These are phyloP conservation scores for Enteromius radiatus DNA, from an alignment of 2,797 vertebrate genomes.

Conservation along the genomic window DNA sequence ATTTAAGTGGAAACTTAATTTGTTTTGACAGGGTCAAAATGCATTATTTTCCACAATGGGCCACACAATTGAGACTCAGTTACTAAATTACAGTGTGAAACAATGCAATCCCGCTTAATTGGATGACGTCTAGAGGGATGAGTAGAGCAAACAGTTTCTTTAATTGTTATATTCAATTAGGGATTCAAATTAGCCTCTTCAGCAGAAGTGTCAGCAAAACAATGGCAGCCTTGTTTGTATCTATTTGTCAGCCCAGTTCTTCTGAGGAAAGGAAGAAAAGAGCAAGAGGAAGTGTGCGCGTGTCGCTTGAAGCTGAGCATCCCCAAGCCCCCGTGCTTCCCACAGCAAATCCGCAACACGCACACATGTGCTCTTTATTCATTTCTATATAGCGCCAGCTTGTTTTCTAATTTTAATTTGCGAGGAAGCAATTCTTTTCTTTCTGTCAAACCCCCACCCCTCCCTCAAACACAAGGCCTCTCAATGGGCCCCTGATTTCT, in stretches of 20 bases:
- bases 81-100: conserved; percentile 79
- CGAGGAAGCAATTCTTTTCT: conserved; percentile 89
- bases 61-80: conserved; percentile 70
- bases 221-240: conserved; percentile 79
- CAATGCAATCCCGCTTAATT: conserved; percentile 80
- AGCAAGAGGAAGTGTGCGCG: conserved; percentile 58
- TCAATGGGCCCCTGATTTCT: conserved; percentile 98
- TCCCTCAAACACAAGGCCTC: conserved; percentile 83
- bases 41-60: conserved; percentile 49
- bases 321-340: conserved; percentile 72
- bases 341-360: conserved; percentile 71
- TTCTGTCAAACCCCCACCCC: conserved; percentile 21
- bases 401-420: conserved; percentile 99
- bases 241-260: conserved; percentile 74
- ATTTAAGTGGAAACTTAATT: conserved; percentile 50
- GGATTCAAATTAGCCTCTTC: conserved; percentile 81
- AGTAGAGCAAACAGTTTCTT: conserved; percentile 80
- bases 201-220: conserved; percentile 74
- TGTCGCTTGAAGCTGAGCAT: conserved; percentile 71
- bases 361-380: conserved; percentile 11
- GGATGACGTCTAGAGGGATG: conserved; percentile 83
- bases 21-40: conserved; percentile 55
- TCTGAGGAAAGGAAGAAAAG: conserved; percentile 67
- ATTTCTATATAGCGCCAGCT: conserved; percentile 95
- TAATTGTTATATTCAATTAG: conserved; percentile 86